Evolutionary conservation across 2,113 vertebrate genomes (phyloP), one percentile per base, ranked within the genome.

Genomic region (Sebastes schlegelii): DNA sequence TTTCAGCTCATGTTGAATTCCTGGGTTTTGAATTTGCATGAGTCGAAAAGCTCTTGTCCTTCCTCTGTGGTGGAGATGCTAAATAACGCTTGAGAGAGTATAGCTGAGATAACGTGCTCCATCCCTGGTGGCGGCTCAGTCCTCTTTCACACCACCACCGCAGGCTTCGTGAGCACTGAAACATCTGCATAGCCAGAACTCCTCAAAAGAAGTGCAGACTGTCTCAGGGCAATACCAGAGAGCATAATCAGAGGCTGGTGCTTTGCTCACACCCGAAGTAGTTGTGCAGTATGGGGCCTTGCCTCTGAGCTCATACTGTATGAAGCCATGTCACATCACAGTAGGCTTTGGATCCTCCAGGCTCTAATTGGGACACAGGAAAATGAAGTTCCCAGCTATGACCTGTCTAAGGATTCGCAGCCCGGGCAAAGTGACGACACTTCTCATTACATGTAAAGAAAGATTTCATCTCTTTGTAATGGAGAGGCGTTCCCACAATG

Each of bases 311-410:
- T 70, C 76, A 64, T 81, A 34, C 34, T 34, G 34, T 34, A 67
- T 79, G 71, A 89, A 81, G 91, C 76, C 91, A 89, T 85, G 89
- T 92, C 91, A 91, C 90, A 87, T 88, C 79, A 72, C 81, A 79
- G 87, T 72, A 75, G 84, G 92, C 85, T 79, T 45, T 60, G 64
- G 75, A 89, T 89, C 85, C 89, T 91, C 79, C 14, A 5, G 90
- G 91, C 87, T 83, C 89, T 94, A 92, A 95, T 94, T 94, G 89
- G 90, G 87, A 95, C 86, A 81, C 4, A 45, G 75, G 82, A 78
- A 93, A 91, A 92, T 90, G 77, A 91, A 92, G 92, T 89, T 88
- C 80, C 85, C 83, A 91, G 87, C 89, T 87, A 77, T 81, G 83
- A 91, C 90, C 92, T 83, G 91, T 80, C 78, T 62, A 66, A 34